These are phyloP conservation scores for Pomacea maculata DNA, from an alignment of 1,140 invertebrate species.

Conservation along the genomic window DNA sequence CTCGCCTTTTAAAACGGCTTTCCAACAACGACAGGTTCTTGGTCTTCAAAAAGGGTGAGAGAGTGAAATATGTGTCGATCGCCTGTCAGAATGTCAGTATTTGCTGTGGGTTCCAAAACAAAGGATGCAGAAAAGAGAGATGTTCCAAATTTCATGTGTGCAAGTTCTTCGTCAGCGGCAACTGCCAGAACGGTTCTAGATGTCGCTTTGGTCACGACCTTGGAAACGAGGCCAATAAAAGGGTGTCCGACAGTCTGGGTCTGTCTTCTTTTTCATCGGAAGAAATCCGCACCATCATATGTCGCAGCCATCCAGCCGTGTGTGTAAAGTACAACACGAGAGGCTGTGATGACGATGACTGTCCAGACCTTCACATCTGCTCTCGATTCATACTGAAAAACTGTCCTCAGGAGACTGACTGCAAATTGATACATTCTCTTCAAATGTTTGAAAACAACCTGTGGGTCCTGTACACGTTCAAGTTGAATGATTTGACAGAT, in stretches of 20 bases:
- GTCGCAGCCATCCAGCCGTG: slow-evolving; percentile 3
- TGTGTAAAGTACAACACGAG: background rate
- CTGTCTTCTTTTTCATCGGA: background rate
- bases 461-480: slow-evolving; percentile 5
- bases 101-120: slow-evolving; percentile 6
- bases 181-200: background rate
- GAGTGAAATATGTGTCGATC: background rate
- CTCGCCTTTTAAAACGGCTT: background rate
- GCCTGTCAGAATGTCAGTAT: background rate
- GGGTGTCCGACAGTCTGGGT: background rate
- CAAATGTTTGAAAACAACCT: slow-evolving; percentile 1
- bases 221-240: background rate
- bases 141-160: slow-evolving; percentile 7
- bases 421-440: background rate
- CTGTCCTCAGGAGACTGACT: background rate
- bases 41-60: background rate
- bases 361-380: slow-evolving; percentile 9
- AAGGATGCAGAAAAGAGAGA: background rate
- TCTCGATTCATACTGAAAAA: background rate
- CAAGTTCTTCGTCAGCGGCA: background rate
- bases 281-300: slow-evolving; percentile 4
- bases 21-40: background rate
- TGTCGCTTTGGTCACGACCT: slow-evolving; percentile 12
- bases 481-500: background rate
- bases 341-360: background rate